Percentiles rank a stretch among this genome's conserved stretches.
phyloP scores from a whole-genome alignment of 1,140 invertebrate species.

The Zaprionus ghesquierei region DNA sequence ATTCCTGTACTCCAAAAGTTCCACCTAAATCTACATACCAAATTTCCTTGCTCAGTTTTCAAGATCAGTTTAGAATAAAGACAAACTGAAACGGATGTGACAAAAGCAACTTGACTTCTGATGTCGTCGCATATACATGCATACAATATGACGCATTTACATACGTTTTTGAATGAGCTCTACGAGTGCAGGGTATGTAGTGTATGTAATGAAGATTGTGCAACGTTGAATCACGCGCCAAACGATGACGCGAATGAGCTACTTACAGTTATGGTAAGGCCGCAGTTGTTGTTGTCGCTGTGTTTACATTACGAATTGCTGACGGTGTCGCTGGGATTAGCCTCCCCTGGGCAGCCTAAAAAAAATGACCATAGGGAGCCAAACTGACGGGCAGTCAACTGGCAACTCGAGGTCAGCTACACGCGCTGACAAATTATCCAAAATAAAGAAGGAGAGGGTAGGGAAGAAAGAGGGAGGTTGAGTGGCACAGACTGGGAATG shows the following conservation, averaged over 20 bases:
- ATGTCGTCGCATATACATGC: not conserved
- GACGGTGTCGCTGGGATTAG: conserved; percentile 12
- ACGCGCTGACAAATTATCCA: conserved; percentile 39
- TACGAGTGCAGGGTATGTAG: not conserved
- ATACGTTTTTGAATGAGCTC: not conserved
- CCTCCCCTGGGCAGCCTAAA: conserved; percentile 21
- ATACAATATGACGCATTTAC: not conserved
- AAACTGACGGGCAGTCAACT: conserved; percentile 20
- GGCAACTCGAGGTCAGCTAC: conserved; percentile 31
- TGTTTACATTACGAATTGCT: conserved; percentile 1
- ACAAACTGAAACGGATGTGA: not conserved
- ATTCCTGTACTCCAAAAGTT: not conserved
- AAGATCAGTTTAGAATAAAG: not conserved
- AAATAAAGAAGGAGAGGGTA: not conserved
- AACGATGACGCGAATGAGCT: conserved; percentile 35
- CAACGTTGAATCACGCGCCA: conserved; percentile 49
- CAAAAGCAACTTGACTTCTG: not conserved
- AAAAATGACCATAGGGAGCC: conserved; percentile 48
- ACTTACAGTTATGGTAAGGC: conserved; percentile 33
- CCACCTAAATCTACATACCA: not conserved
- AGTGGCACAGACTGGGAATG: not conserved
- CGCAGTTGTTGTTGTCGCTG: not conserved
- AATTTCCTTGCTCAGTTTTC: not conserved
- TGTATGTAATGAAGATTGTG: conserved; percentile 24
- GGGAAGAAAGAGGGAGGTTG: not conserved